Evolutionary conservation across 23 tunicate genomes (phyloP).

Genomic region (Clavelina lepadiformis): DNA sequence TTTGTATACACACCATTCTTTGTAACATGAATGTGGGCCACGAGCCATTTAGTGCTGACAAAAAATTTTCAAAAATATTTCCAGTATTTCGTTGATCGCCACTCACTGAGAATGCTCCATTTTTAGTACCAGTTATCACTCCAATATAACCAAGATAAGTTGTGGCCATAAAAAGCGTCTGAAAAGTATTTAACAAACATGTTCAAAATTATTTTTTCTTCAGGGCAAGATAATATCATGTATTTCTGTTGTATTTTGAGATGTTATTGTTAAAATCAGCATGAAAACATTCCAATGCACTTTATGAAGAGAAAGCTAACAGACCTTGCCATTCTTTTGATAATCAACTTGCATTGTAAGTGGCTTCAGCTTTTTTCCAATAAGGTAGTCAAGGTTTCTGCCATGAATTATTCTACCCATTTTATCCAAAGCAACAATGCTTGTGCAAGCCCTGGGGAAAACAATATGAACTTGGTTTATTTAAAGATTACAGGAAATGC

Average conservation of each 20-base stretch:
- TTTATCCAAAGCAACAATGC: slow-evolving; percentile 72
- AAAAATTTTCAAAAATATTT: slow-evolving; percentile 9
- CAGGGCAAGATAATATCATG: too few species aligned
- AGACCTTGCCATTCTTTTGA: slow-evolving; percentile 54
- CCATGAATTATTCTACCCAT: slow-evolving; percentile 71
- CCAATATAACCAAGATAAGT: slow-evolving; percentile 82
- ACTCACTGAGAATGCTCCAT: slow-evolving; percentile 53
- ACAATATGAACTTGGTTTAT: too few species aligned
- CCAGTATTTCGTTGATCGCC: slow-evolving; percentile 60
- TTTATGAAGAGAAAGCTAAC: too few species aligned
- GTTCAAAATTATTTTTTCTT: too few species aligned
- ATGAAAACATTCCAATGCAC: too few species aligned
- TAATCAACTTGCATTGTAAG: slow-evolving; percentile 71
- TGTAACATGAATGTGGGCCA: slow-evolving; percentile 18
- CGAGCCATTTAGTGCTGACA: slow-evolving; percentile 13
- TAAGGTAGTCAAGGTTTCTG: slow-evolving; percentile 73
- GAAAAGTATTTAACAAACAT: too few species aligned
- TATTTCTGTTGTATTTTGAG: too few species aligned
- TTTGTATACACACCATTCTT: slow-evolving; percentile 38
- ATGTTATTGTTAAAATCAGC: too few species aligned
- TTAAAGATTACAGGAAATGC: too few species aligned
- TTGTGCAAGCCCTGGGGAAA: slow-evolving; percentile 71
- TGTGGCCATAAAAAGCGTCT: slow-evolving; percentile 50
- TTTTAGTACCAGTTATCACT: slow-evolving; percentile 44
- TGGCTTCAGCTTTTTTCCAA: slow-evolving; percentile 20